These are phyloP conservation scores for Paradoxurus hermaphroditus DNA, from an alignment of 2,113 vertebrate species.

Conservation along the genomic window DNA sequence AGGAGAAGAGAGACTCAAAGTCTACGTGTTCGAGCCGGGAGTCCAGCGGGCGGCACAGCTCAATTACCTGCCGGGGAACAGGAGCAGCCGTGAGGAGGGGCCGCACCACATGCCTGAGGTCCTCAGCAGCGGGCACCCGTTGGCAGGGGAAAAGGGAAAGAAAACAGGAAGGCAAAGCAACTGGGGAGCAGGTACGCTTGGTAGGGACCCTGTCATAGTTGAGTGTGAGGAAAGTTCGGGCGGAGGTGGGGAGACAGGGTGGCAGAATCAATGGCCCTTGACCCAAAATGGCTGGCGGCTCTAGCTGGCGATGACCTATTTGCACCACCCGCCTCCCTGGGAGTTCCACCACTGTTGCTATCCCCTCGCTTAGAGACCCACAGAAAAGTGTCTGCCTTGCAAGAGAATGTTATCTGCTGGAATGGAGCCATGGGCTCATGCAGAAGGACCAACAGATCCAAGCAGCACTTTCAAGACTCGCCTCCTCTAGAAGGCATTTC, in stretches of 20 bases:
- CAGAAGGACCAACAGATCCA: background rate
- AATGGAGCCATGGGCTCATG: background rate
- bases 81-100: background rate
- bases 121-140: background rate
- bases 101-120: accelerated
- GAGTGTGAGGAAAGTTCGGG: background rate
- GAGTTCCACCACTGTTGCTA: accelerated
- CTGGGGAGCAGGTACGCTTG: background rate
- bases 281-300: background rate
- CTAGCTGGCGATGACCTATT: accelerated
- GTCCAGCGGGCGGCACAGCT: constrained; percentile 93
- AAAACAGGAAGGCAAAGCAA: background rate
- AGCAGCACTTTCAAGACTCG: background rate
- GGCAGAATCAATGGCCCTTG: background rate
- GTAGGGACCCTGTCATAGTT: background rate
- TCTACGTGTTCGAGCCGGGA: constrained; percentile 97
- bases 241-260: background rate
- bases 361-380: background rate
- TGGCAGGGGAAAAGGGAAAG: background rate
- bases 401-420: background rate
- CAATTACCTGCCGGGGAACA: constrained; percentile 87
- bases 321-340: background rate
- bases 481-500: background rate
- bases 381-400: accelerated
- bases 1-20: constrained; percentile 94